Base-by-base conservation (phyloP, 2,888 invertebrate genomes). In the Habrosyne pyritoides region DNA sequence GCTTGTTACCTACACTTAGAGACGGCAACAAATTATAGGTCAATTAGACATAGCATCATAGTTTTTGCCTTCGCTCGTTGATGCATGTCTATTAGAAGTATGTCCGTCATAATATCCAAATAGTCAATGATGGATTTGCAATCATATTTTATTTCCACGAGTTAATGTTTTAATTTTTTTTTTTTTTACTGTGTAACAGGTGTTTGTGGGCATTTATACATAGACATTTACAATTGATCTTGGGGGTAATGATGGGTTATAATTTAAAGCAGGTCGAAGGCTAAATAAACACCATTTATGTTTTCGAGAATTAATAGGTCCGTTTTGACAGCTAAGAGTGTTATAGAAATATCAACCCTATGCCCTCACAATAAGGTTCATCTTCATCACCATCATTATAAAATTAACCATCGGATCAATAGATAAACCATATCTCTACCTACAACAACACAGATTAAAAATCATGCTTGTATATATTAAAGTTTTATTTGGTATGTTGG, bases 31-130 rank as follows among this genome's bases (percentile, higher is more conserved):
- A 50, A 50, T 50, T 50, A 50, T 50, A 50, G 50, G 28, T 50
- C 50, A 50, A 50, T 50, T 50, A 50, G 50, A 50, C 50, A 50
- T 30, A 50, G 50, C 28, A 50, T 48, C n/a, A n/a, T n/a, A 28
- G 18, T 28, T 50, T 50, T 50, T 50, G 28, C 50, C 21, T 28
- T 21, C 5, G 6, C 18, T 42, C 5, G 2, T 50, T 18, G 10
- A n/a, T 26, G 49, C 18, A 28, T 49, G 28, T 18, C 42, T 14
- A 36, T 36, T 36, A 14, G 6, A 36, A 36, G n/a, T 7, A 36
- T 14, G 8, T 24, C 24, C 24, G 14, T 36, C 36, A 14, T n/a
- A 36, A n/a, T 7, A 18, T 18, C 42, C 18, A 8, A 42, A 6
- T 6, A 18, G 6, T 42, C 18, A 42, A n/a, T 18, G 18, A n/a